Conservation (phyloP, 2,888 invertebrate genomes). For the Eristalis tenax region DNA sequence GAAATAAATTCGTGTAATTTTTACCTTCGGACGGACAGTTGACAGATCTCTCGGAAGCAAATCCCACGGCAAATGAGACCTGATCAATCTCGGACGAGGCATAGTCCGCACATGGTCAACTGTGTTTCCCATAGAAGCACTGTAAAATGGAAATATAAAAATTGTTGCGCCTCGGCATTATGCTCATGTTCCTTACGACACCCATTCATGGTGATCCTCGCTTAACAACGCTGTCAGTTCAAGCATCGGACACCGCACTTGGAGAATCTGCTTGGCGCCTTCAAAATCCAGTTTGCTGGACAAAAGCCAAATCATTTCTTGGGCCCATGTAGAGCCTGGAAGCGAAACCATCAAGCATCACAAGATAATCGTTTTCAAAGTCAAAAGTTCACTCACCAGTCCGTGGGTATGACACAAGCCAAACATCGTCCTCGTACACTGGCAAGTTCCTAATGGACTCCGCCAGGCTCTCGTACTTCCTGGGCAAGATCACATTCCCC, state of each 20-base stretch:
- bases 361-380: not conserved
- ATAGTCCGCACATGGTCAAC: conserved; percentile 87
- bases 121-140: conserved; percentile 84
- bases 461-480: conserved; percentile 86
- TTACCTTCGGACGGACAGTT: conserved; percentile 88
- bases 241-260: conserved; percentile 86
- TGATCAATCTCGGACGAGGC: conserved; percentile 88
- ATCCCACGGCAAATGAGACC: conserved; percentile 88
- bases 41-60: conserved; percentile 86
- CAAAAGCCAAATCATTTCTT: conserved; percentile 96
- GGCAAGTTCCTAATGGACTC: conserved; percentile 87
- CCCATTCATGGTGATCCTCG: conserved; percentile 84
- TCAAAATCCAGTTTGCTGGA: conserved; percentile 90
- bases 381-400: conserved; percentile 85
- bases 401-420: conserved; percentile 93
- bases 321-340: conserved; percentile 94
- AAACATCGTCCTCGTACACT: conserved; percentile 89
- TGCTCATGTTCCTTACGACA: conserved; percentile 81
- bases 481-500: conserved; percentile 87
- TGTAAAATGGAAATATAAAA: conserved; percentile 49
- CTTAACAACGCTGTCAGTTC: conserved; percentile 87
- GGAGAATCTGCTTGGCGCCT: conserved; percentile 84
- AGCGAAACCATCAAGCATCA: not conserved
- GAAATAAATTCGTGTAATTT: not conserved
- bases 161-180: not conserved